Evolutionary conservation across 2,113 vertebrate species (phyloP), one percentile per base, ranked within the genome.

Genomic region (Apus apus): DNA sequence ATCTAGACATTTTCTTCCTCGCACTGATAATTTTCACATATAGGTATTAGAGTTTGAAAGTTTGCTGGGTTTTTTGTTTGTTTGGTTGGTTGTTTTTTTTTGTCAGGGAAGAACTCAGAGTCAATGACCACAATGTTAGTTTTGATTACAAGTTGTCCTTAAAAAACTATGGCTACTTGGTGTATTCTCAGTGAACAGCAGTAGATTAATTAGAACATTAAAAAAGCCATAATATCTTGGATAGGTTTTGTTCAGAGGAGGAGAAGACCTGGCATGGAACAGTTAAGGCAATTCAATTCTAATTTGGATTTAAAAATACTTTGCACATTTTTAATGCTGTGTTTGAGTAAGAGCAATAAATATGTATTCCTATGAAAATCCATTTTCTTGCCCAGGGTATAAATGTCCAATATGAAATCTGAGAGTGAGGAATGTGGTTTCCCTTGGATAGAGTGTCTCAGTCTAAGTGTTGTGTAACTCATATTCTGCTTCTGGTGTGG

Each of bases 401-500:
- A 72, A 96, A 79, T 87, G 73, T 60, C 85, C 67, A 50, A 34
- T 64, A 51, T 75, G 83, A 90, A 93, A 78, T 83, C 68, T 74
- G 93, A 95, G 64, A 76, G 60, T 67, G 53, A 91, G 64, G 89
- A 96, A 86, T 87, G 80, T 64, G 91, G 80, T 92, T 96, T 94
- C 66, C 93, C 72, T 68, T n/a, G 94, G 70, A 91, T 61, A 86
- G 89, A 89, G 53, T 36, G 38, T 72, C 82, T 97, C 93, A 72
- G 81, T 83, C 56, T 83, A 87, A 94, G 66, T 95, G 95, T 97
- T 97, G 93, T 88, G 81, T 97, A 97, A 97, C 96, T 98, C 94
- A 87, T 86, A 62, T 79, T 93, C 89, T 94, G 82, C 80, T 98
- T 74, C 97, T 96, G 95, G 73, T 85, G 89, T 82, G 80, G 93